Conservation (phyloP, 1,140 invertebrate species). For the Drosophila sp. region DNA sequence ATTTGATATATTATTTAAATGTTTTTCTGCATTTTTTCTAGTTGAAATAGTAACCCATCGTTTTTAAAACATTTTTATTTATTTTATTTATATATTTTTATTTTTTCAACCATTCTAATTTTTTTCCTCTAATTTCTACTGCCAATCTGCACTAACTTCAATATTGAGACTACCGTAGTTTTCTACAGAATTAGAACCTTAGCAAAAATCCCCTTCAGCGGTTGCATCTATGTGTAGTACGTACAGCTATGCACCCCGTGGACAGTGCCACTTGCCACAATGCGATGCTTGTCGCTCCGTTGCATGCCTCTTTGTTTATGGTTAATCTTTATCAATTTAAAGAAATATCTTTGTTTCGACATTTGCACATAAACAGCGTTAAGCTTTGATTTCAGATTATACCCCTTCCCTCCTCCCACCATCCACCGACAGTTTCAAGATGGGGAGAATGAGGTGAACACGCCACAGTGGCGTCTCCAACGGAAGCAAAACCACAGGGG, state of each 20-base stretch:
- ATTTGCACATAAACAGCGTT: conserved; percentile 81
- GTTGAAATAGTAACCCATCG: no score
- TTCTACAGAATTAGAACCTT: neutral
- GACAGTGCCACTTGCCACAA: conserved; percentile 40
- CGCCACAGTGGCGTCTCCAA: conserved; percentile 78
- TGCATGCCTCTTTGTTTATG: conserved; percentile 68
- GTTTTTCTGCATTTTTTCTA: no score
- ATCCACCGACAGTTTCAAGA: no score
- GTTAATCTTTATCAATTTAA: conserved; percentile 83
- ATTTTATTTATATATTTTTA: no score
- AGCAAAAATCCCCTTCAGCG: neutral
- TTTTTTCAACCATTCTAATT: no score
- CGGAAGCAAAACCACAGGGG: conserved; percentile 82
- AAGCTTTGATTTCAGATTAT: conserved; percentile 49
- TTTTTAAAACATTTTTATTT: no score
- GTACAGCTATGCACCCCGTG: conserved; percentile 42
- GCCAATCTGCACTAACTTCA: no score
- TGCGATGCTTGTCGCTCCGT: conserved; percentile 26
- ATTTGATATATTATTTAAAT: no score
- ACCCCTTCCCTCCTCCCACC: no score
- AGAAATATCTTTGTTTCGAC: conserved; percentile 83
- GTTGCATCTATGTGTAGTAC: conserved; percentile 1
- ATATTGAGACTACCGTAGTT: no score
- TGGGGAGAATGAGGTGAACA: neutral
- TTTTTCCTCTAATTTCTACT: no score